A percentile compares a stretch with the other conserved stretches of the same genome.
These are phyloP conservation scores for Ctenicera cuprea DNA, from an alignment of 2,888 invertebrate genomes.

Conservation along the genomic window DNA sequence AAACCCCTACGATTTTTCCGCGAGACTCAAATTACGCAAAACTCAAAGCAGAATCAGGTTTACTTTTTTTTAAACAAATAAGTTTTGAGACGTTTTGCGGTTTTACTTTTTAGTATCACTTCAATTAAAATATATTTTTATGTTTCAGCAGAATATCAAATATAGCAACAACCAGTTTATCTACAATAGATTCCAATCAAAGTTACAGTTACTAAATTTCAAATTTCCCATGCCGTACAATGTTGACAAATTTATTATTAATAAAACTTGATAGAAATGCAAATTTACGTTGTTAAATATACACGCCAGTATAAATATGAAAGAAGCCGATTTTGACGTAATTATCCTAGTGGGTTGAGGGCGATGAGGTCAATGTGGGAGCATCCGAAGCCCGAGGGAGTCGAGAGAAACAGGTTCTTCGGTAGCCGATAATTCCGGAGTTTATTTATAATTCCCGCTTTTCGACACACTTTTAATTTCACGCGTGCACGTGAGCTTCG, in stretches of 20 bases:
- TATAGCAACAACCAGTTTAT: not conserved
- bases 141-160: not conserved
- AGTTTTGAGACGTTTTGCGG: too few relatives aligned
- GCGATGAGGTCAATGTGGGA: constrained; percentile 61
- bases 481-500: not conserved
- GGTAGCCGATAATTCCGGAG: constrained; percentile 55
- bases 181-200: constrained; percentile 2
- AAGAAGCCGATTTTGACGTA: constrained; percentile 61
- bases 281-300: constrained; percentile 5
- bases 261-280: constrained; percentile 30
- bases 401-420: constrained; percentile 59
- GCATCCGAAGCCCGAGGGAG: constrained; percentile 57
- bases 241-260: constrained; percentile 34
- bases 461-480: constrained; percentile 41
- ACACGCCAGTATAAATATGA: constrained; percentile 52
- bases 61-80: too few relatives aligned
- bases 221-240: constrained; percentile 9
- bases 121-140: too few relatives aligned
- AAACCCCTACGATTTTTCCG: too few relatives aligned
- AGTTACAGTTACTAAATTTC: constrained; percentile 17
- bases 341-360: constrained; percentile 60
- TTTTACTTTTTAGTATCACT: too few relatives aligned
- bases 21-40: too few relatives aligned
- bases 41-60: too few relatives aligned
- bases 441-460: constrained; percentile 43